Percentiles rank a stretch among this genome's conserved stretches.
phyloP scores from a whole-genome alignment of 2,113 vertebrate genomes.

The Proteles cristata region DNA sequence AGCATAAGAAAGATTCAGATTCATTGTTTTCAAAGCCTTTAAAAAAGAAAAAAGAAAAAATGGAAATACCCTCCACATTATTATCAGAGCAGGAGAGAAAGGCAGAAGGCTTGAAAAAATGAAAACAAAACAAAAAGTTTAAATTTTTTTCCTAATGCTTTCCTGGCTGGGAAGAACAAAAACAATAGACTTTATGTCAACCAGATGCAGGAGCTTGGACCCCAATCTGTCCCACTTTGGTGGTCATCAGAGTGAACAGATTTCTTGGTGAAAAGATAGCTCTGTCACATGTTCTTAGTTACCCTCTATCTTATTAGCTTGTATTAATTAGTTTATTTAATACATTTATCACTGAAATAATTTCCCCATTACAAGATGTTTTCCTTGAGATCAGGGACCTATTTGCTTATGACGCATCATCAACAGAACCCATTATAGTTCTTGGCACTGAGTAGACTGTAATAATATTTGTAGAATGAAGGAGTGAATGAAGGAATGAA shows the following conservation, averaged over 20 bases:
- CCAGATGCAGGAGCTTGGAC: fast-evolving
- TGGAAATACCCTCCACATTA: not conserved
- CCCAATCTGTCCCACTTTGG: not conserved
- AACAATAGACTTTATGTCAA: not conserved
- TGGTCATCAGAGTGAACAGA: not conserved
- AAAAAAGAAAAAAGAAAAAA: not conserved
- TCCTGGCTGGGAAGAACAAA: not conserved
- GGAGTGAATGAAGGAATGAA: not conserved
- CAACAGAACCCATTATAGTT: not conserved
- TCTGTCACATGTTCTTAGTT: not conserved
- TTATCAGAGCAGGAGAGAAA: not conserved
- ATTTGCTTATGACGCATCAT: not conserved
- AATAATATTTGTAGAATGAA: not conserved
- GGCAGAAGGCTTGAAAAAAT: not conserved
- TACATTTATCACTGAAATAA: not conserved
- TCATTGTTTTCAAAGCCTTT: not conserved
- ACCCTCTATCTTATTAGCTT: not conserved
- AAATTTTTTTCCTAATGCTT: not conserved
- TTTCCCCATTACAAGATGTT: not conserved
- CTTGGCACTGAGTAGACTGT: not conserved
- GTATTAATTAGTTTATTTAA: not conserved
- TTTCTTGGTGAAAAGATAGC: not conserved
- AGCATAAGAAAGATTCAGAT: not conserved
- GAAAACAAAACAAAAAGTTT: not conserved
- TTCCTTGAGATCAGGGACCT: not conserved